Percentiles rank a stretch among this genome's conserved stretches.
These are phyloP conservation scores for Notarius quadriscutis DNA, from an alignment of 2,113 vertebrate species.

Conservation along the genomic window DNA sequence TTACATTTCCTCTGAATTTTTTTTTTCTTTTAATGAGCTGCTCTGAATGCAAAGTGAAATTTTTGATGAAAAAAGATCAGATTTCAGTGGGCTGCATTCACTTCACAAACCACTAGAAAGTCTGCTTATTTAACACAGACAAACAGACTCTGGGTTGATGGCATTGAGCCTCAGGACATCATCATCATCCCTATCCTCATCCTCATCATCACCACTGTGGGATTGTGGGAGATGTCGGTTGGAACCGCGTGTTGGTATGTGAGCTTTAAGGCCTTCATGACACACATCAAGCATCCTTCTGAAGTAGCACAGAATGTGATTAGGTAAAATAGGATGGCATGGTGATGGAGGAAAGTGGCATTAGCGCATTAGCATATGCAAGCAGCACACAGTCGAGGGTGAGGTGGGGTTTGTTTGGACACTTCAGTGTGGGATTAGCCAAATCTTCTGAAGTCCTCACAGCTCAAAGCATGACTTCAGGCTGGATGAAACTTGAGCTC, in stretches of 20 bases:
- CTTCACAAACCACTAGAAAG: no score
- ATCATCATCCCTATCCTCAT: neutral
- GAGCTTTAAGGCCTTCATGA: conserved; percentile 43
- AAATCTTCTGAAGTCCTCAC: conserved; percentile 16
- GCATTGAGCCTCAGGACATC: conserved; percentile 43
- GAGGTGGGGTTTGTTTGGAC: conserved; percentile 9
- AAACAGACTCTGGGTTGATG: conserved; percentile 4
- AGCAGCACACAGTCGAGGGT: conserved; percentile 33
- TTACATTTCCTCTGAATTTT: no score
- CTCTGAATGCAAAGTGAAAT: no score
- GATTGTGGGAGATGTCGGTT: conserved; percentile 19
- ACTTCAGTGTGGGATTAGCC: conserved; percentile 53
- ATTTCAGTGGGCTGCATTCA: no score
- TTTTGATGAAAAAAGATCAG: no score
- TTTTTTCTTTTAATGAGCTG: no score
- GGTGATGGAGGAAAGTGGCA: conserved; percentile 23
- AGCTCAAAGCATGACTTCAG: conserved; percentile 1
- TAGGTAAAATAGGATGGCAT: conserved; percentile 41
- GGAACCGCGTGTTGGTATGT: neutral
- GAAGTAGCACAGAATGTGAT: conserved; percentile 45
- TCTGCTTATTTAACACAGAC: no score
- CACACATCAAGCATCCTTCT: conserved; percentile 54
- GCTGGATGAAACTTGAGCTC: neutral
- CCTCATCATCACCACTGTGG: neutral
- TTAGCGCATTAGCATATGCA: conserved; percentile 36